phyloP scores from a whole-genome alignment of 2,888 invertebrate genomes.

The Drosophila lutescens region DNA sequence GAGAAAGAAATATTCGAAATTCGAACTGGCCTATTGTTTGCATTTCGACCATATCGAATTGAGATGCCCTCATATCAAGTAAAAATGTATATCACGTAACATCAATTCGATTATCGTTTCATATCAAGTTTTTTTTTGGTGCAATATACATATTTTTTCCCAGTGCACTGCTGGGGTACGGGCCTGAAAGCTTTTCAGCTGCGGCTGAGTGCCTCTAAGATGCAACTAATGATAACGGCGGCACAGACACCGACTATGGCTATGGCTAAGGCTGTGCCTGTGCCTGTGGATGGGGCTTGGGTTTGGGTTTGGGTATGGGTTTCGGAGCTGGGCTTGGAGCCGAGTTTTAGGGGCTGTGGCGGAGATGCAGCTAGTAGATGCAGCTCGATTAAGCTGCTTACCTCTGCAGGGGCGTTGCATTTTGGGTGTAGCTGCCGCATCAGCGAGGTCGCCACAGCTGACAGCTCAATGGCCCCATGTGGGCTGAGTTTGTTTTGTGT shows the following conservation, averaged over 20 bases:
- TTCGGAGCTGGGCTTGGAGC: constrained; percentile 16
- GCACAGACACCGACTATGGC: constrained; percentile 32
- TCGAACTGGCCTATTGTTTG: no score
- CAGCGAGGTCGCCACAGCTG: constrained; percentile 61
- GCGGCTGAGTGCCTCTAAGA: constrained; percentile 79
- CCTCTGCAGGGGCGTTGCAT: constrained; percentile 71
- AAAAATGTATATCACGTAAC: no score
- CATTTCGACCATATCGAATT: no score
- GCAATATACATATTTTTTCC: constrained; percentile 11
- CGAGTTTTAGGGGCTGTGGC: constrained; percentile 34
- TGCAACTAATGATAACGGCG: constrained; percentile 78
- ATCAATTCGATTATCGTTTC: no score
- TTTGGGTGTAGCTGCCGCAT: constrained; percentile 78
- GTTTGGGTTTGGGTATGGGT: constrained; percentile 3
- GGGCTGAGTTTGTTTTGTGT: constrained; percentile 72
- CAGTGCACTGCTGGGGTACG: constrained; percentile 17
- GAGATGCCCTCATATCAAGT: no score
- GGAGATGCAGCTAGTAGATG: constrained; percentile 44
- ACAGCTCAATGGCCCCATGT: constrained; percentile 73
- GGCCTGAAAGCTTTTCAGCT: constrained; percentile 72
- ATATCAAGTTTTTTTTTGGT: no score
- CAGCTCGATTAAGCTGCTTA: constrained; percentile 76
- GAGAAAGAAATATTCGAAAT: no score
- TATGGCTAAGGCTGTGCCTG: neutral
- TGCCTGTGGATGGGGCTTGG: constrained; percentile 19